Base-by-base conservation (phyloP, 30 jellyfish, hydroid and myxozoan genomes). In the Cassiopea xamachana region DNA sequence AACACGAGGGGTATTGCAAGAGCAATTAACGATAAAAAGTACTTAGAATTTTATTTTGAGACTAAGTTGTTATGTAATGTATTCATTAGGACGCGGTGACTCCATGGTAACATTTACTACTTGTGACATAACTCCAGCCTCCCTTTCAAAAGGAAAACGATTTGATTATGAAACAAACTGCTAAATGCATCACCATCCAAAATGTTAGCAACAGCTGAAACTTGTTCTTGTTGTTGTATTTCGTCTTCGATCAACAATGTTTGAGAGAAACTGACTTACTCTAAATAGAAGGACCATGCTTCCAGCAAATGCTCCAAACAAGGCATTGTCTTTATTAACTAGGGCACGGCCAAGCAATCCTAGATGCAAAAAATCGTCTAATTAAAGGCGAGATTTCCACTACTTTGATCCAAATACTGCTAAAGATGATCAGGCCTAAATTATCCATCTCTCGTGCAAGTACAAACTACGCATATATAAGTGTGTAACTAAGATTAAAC, bases 231-330 rank as follows among this genome's bases (percentile, higher is more conserved):
- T 27, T 27, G 39, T 27, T 27, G 39, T 27, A 27, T 27, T 27
- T 27, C 39, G 74, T 64, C 2, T 64, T 64, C 2, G 27, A 2
- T 64, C 15, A 16, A 64, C 7, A 64, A 2, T 5, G 74, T 27
- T 64, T 5, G 15, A 64, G 6, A 9, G 74, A 14, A 75, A 44
- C 13, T 75, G 6, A 64, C 93, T 39, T 68, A 91, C 97, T 82
- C 90, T 91, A 59, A 82, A 91, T 10, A 91, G 83, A 17, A 86
- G 91, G 17, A 85, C 73, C 92, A 91, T 19, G 82, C 94, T 84
- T 1, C 94, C 92, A 45, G 81, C 43, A 60, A 91, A 91, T 1
- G 97, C 97, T 15, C 97, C 97, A 76, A 87, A 80, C 46, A 13
- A 81, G 17, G 84, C 80, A 67, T 80, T 91, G 86, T 81, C 88